A percentile compares a stretch with the other conserved stretches of the same genome.
phyloP scores from a whole-genome alignment of 2,888 invertebrate species.

The Ceratothoa steindachneri region DNA sequence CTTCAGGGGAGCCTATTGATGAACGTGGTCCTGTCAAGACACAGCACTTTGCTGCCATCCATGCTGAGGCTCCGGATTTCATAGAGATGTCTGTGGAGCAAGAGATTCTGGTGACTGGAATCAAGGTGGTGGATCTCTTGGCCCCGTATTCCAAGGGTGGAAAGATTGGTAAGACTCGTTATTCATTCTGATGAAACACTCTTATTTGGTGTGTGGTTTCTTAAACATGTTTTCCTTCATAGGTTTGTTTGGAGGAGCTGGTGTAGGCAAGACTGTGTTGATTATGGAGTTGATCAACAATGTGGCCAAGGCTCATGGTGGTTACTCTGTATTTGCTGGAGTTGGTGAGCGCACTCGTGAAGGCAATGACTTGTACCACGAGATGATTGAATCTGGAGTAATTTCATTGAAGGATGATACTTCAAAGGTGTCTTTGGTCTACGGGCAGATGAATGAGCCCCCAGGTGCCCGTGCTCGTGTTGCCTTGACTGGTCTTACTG shows the following conservation, averaged over 20 bases:
- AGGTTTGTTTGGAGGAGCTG: conserved; percentile 52
- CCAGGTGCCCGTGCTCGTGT: conserved; percentile 51
- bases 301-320: conserved; percentile 51
- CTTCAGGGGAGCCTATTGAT: conserved; percentile 51
- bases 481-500: conserved; percentile 51
- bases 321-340: conserved; percentile 51
- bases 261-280: conserved; percentile 51
- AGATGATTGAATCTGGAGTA: conserved; percentile 51
- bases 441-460: conserved; percentile 52
- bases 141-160: conserved; percentile 51
- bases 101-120: conserved; percentile 51
- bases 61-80: conserved; percentile 50
- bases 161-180: conserved; percentile 49
- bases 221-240: not conserved
- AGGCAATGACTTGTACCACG: conserved; percentile 52
- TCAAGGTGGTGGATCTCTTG: conserved; percentile 52
- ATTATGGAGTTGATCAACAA: conserved; percentile 52
- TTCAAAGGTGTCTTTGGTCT: conserved; percentile 51
- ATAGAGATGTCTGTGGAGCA: conserved; percentile 48
- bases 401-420: conserved; percentile 49
- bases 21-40: conserved; percentile 49
- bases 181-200: not conserved
- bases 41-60: conserved; percentile 49
- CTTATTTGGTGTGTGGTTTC: not conserved
- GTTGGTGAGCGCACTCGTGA: conserved; percentile 52